phyloP scores from a whole-genome alignment of 2,797 vertebrate genomes.

The Nothura maculosa region DNA sequence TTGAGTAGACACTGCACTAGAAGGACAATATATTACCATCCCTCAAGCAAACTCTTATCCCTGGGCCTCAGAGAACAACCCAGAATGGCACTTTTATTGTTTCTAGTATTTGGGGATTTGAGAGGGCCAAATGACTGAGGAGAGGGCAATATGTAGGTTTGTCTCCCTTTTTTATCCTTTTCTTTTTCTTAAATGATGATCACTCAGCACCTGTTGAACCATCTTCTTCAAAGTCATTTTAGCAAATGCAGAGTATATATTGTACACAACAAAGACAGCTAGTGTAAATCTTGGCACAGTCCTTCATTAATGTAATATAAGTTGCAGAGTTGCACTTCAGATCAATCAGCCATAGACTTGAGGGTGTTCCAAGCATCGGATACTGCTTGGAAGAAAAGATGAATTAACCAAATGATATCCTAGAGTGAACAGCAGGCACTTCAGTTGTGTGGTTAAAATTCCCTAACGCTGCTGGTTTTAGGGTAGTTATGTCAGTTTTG shows the following conservation, averaged over 20 bases:
- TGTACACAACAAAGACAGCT: background rate
- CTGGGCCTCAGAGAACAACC: background rate
- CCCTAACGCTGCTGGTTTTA: background rate
- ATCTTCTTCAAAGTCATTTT: constrained; percentile 18
- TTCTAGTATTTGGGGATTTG: background rate
- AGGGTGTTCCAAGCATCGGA: background rate
- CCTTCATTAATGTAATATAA: background rate
- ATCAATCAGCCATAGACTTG: background rate
- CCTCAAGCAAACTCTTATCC: background rate
- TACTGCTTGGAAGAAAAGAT: background rate
- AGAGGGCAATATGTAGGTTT: background rate
- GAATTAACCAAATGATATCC: background rate
- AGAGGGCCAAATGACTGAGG: background rate
- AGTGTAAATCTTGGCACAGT: background rate
- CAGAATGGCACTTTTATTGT: background rate
- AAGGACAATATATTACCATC: constrained; percentile 32
- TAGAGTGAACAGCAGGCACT: background rate
- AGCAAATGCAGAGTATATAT: background rate
- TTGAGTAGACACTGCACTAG: background rate
- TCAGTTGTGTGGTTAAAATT: background rate
- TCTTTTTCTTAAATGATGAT: background rate
- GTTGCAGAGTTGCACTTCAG: background rate
- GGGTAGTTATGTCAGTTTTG: background rate
- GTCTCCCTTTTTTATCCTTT: background rate
- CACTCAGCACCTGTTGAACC: constrained; percentile 16